Base-by-base conservation (phyloP, 2,888 invertebrate species). In the Phalera bucephala region DNA sequence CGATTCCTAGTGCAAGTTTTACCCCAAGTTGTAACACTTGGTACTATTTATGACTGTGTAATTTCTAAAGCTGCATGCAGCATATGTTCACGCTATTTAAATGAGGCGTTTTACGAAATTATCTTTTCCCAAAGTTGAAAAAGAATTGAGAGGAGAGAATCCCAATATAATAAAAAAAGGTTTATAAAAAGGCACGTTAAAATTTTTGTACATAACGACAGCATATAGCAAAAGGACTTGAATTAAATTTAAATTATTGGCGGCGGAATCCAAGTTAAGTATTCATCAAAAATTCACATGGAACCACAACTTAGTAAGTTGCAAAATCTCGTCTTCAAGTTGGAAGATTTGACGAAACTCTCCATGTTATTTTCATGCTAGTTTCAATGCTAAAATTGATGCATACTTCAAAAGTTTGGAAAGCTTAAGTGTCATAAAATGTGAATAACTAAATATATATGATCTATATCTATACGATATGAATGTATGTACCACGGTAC, bases 221-320 rank as follows among this genome's bases (percentile, higher is more conserved):
- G 5, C 17, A 17, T 3, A 17, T 17, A 17, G 5, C 5, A 17
- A 36, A 40, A 32, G 25, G 36, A 39, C 39, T 36, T 42, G 32
- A 31, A 34, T 43, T 48, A 48, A 51, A 51, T 48, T 53, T 59
- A 54, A 52, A 53, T 57, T 55, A 61, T 54, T 60, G 57, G 55
- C 56, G 56, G 5, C 3, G 17, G 60, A 65, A 56, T 58, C 39
- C 52, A 58, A 53, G 55, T 40, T 32, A 39, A 53, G 52, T 60
- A 58, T 64, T 68, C 64, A 68, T 72, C 68, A 72, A 73, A 72
- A 67, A 65, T 73, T 69, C 61, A 69, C 53, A 55, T 57, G 48
- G 60, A 60, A 63, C 50, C 51, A 43, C 41, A 44, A 63, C 63
- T 60, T 63, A 52, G 58, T 56, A 54, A 66, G 62, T 57, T 56